phyloP scores from a whole-genome alignment of 2,113 vertebrate genomes.

The Zapus hudsonius region DNA sequence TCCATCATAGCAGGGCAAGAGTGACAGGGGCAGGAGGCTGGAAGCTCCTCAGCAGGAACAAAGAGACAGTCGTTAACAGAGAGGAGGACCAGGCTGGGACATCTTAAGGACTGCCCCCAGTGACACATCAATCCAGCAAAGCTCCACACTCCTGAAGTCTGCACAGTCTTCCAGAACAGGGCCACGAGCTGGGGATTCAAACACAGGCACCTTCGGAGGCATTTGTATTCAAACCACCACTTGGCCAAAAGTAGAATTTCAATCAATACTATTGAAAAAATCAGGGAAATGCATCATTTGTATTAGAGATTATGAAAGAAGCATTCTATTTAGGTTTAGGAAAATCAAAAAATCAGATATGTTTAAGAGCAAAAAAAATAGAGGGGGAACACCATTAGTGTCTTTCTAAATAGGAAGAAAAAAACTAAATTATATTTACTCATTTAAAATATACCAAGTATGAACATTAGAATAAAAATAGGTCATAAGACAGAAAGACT shows the following conservation, averaged over 20 bases:
- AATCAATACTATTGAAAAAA: background rate
- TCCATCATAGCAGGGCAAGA: too few species aligned
- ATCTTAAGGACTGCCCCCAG: too few species aligned
- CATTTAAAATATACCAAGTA: background rate
- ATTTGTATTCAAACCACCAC: background rate
- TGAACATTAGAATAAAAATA: background rate
- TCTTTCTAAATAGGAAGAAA: background rate
- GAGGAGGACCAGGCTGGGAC: too few species aligned
- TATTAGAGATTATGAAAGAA: background rate
- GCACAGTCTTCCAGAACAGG: too few species aligned
- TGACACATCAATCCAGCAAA: too few species aligned
- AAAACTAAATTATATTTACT: background rate
- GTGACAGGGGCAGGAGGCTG: too few species aligned
- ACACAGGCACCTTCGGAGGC: too few species aligned
- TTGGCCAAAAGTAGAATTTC: background rate
- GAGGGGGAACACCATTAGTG: background rate
- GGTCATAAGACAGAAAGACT: background rate
- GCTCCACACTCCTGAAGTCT: too few species aligned
- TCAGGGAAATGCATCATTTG: background rate
- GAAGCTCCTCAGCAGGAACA: too few species aligned
- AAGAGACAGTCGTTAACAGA: too few species aligned
- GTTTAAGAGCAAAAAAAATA: background rate
- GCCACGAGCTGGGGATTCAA: too few species aligned
- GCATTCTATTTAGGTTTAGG: background rate
- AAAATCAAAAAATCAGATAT: background rate